Evolutionary conservation across 2,888 invertebrate genomes (phyloP), one percentile per base, ranked within the genome.

Genomic region (Pardosa pseudoannulata): DNA sequence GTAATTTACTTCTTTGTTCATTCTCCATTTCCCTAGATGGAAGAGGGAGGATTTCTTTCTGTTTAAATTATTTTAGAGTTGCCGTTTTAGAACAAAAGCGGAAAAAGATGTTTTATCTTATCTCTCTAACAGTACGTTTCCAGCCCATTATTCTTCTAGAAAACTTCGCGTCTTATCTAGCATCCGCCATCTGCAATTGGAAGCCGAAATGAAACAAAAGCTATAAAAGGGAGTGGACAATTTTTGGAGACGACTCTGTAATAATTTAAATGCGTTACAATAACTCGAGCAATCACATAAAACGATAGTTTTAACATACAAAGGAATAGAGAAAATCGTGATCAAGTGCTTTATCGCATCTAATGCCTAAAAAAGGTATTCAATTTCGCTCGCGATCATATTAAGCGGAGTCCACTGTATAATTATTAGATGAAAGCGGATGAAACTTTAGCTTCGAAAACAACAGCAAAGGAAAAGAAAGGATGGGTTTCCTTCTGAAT

Each of bases 41-140:
- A n/a, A n/a, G n/a, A n/a, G n/a, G n/a, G n/a, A n/a, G n/a, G 23
- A 23, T 23, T 5, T 3, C 23, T 11, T 56, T 23, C 56, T 56
- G 50, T 65, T 32, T 9, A 73, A 85, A 85, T 85, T 85, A 85
- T 85, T 85, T 82, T 78, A 73, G 68, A 76, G 65, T 72, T 56
- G 28, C 39, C 23, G 7, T 73, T 85, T 78, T 67, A 50, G 29
- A 71, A 85, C 67, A 78, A 67, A 67, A 65, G n/a, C n/a, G 5
- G 64, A 74, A 67, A 62, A 68, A 65, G 41, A 41, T 70, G 39
- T n/a, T n/a, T n/a, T 85, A 85, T 85, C 83, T 85, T 85, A 85
- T 85, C 83, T 85, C 29, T 68, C 65, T 78, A 85, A 79, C 83
- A 78, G 83, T 68, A 56, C 76, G 56, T 78, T 78, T 73, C 72